Evolutionary conservation across 2,113 vertebrate species (phyloP).

Genomic region (Microtus montanus): DNA sequence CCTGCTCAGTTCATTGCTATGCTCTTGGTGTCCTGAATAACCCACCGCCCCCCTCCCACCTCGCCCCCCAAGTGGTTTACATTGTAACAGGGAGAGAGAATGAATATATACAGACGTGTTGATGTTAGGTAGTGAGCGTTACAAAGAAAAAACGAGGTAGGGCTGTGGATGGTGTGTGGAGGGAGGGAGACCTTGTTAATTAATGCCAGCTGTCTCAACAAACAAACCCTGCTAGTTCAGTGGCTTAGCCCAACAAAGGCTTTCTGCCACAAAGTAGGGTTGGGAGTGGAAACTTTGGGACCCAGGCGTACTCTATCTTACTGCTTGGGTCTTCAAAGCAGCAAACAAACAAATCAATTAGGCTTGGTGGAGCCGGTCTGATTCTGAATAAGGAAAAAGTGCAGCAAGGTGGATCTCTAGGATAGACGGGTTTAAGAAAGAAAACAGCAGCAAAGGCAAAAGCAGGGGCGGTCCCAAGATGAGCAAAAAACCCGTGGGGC

Average conservation of each 20-base stretch:
- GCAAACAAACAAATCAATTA: neutral
- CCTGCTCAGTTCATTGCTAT: neutral
- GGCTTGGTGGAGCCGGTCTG: neutral
- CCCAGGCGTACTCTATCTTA: neutral
- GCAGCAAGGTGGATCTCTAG: neutral
- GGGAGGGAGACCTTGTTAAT: neutral
- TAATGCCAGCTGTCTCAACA: constrained; percentile 1
- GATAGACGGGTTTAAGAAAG: neutral
- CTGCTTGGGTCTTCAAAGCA: neutral
- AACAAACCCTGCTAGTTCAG: neutral
- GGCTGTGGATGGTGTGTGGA: neutral
- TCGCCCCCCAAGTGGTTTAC: neutral
- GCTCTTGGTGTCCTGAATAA: neutral
- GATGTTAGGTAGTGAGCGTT: neutral
- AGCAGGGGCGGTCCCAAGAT: neutral
- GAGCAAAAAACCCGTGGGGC: neutral
- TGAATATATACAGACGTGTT: neutral
- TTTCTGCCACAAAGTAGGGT: neutral
- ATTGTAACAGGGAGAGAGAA: neutral
- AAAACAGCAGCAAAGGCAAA: neutral
- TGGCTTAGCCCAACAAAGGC: neutral
- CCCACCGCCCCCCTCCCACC: neutral
- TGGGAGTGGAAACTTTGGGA: neutral
- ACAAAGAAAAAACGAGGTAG: neutral
- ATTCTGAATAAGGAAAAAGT: neutral